Evolutionary conservation across 2,888 invertebrate genomes (phyloP).

Genomic region (Bruchidius siliquastri): DNA sequence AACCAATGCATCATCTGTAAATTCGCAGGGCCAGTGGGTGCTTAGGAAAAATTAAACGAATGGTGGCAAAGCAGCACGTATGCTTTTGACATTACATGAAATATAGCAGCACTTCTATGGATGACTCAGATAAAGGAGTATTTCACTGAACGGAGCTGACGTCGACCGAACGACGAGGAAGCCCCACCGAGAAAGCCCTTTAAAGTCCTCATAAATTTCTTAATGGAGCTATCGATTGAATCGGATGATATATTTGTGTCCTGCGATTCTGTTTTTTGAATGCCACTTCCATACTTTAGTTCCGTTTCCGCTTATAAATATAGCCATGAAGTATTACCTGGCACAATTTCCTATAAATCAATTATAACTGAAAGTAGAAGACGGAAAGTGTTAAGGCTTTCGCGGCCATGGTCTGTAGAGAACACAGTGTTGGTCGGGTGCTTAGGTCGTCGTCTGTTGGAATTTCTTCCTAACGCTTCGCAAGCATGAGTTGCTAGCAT

Average conservation of each 20-base stretch:
- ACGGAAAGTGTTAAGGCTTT: no score
- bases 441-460: no score
- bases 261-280: background rate
- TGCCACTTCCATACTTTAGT: background rate
- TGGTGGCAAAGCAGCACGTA: background rate
- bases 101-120: background rate
- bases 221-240: background rate
- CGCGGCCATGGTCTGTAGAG: no score
- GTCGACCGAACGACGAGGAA: background rate
- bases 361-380: no score
- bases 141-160: background rate
- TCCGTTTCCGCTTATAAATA: background rate
- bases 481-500: no score
- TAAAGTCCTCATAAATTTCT: background rate
- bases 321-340: no score
- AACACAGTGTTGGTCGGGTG: no score
- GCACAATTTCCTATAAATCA: no score
- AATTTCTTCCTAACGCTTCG: no score
- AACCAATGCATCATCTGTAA: background rate
- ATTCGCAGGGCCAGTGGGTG: background rate
- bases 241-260: background rate
- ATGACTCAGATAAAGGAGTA: background rate
- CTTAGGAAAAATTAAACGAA: background rate
- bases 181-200: background rate
- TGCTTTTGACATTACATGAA: background rate